phyloP scores from a whole-genome alignment of 35 echinoderm and acorn worm species.

The Apostichopus parvimensis region DNA sequence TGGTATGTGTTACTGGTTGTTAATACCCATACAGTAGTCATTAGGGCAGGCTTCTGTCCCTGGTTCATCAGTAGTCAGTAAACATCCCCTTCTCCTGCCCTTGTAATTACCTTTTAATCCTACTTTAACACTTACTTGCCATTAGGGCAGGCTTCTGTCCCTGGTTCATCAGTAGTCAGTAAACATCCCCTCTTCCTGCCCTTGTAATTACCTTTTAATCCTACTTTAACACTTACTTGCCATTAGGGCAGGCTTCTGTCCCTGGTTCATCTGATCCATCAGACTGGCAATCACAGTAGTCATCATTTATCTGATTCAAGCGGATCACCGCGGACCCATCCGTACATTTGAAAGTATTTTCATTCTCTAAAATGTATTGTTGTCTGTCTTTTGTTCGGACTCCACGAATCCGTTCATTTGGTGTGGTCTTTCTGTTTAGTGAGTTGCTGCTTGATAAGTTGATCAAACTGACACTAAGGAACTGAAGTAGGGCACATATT shows the following conservation, averaged over 20 bases:
- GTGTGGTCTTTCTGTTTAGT: constrained; percentile 12
- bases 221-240: constrained; percentile 56
- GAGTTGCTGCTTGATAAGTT: neutral
- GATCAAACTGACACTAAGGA: constrained; percentile 21
- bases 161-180: constrained; percentile 70
- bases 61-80: constrained; percentile 68
- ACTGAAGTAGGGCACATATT: constrained; percentile 44
- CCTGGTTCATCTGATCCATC: constrained; percentile 95
- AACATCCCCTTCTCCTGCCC: too few relatives aligned
- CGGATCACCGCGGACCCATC: constrained; percentile 57
- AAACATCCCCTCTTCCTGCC: too few relatives aligned
- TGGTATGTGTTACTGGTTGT: too few relatives aligned
- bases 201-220: too few relatives aligned
- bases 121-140: constrained; percentile 62
- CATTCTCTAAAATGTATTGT: constrained; percentile 58
- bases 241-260: constrained; percentile 85
- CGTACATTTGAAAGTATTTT: constrained; percentile 59
- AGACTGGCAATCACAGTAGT: constrained; percentile 82
- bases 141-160: constrained; percentile 86
- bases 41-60: constrained; percentile 89
- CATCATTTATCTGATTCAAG: constrained; percentile 78
- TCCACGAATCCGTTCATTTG: constrained; percentile 32
- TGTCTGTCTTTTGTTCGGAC: constrained; percentile 47
- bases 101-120: too few relatives aligned
- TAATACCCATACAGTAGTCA: neutral